Conservation (phyloP, 2,797 vertebrate species). For the Steatocranus sp. region DNA sequence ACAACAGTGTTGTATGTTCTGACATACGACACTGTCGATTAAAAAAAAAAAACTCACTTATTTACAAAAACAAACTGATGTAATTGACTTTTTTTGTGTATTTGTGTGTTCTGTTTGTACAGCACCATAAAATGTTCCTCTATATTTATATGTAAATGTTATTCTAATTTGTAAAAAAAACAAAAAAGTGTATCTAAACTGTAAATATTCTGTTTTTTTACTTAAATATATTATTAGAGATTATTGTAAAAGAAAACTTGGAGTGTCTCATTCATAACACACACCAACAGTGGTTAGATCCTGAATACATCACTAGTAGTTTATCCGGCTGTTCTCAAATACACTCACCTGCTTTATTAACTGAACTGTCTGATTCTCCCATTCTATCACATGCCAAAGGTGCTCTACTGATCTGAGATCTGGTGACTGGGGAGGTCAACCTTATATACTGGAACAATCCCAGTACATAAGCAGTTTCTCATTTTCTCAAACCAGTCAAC, state of each 20-base stretch:
- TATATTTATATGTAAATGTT: slow-evolving; percentile 60
- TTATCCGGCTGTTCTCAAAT: not conserved
- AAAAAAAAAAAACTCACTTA: not conserved
- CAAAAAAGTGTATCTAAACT: slow-evolving; percentile 3
- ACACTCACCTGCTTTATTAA: not conserved
- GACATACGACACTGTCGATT: not conserved
- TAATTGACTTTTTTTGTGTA: not conserved
- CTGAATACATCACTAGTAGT: not conserved
- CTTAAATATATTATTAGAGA: slow-evolving; percentile 6
- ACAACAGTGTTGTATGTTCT: not conserved
- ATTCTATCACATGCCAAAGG: not conserved
- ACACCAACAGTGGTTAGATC: not conserved
- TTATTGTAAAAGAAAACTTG: not conserved
- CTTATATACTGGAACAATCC: not conserved
- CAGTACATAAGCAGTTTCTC: not conserved
- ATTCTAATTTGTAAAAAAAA: slow-evolving; percentile 42
- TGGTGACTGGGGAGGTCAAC: not conserved
- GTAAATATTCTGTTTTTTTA: slow-evolving; percentile 47
- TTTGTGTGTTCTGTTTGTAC: not conserved
- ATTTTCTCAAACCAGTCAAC: not conserved
- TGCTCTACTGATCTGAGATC: not conserved
- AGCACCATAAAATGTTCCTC: not conserved
- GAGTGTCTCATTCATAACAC: not conserved
- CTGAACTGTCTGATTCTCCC: slow-evolving; percentile 7
- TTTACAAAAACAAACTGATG: not conserved